phyloP scores from a whole-genome alignment of 37 sponge, comb jelly and placozoan genomes.

The Tethya wilhelma region DNA sequence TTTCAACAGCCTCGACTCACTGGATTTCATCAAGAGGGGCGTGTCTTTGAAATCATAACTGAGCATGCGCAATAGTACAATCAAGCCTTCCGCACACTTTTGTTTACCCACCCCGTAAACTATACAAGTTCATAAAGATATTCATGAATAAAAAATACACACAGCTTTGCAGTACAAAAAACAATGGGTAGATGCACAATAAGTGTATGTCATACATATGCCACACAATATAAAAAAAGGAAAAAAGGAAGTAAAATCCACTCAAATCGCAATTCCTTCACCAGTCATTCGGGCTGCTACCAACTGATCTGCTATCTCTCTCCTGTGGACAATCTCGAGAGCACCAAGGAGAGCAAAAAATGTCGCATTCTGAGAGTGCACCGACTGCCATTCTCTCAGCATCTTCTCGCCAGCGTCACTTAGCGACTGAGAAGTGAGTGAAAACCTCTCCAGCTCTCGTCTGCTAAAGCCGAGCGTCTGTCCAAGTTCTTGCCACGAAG shows the following conservation, averaged over 20 bases:
- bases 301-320: constrained; percentile 74
- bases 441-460: constrained; percentile 43
- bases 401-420: constrained; percentile 42
- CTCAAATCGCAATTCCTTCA: constrained; percentile 45
- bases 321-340: constrained; percentile 60
- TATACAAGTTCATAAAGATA: too few relatives aligned
- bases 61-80: too few relatives aligned
- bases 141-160: neutral
- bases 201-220: neutral
- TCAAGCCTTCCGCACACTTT: too few relatives aligned
- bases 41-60: too few relatives aligned
- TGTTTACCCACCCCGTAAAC: too few relatives aligned
- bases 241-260: neutral
- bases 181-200: neutral
- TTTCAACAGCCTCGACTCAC: constrained; percentile 2
- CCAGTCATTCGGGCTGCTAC: constrained; percentile 54
- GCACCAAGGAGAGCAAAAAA: constrained; percentile 58
- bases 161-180: neutral
- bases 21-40: too few relatives aligned
- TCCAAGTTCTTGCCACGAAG: constrained; percentile 66
- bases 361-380: constrained; percentile 40
- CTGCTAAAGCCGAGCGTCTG: constrained; percentile 57
- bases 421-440: constrained; percentile 15
- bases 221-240: neutral
- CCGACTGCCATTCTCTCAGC: constrained; percentile 59